phyloP scores from a whole-genome alignment of 2,797 vertebrate species.

The Anguilla pacifica region DNA sequence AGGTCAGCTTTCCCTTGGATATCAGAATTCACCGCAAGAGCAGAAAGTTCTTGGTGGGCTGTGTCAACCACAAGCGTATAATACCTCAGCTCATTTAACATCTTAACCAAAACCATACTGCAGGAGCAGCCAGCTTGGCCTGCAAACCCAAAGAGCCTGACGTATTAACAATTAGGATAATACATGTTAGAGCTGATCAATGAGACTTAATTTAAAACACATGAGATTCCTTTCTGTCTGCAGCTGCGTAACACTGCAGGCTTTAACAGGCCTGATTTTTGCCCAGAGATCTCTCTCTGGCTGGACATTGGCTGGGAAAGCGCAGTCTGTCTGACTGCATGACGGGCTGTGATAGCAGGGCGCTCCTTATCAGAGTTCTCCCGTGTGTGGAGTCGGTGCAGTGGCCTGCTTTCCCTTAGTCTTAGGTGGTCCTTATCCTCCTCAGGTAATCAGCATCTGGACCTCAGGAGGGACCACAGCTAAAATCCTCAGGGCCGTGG shows the following conservation, averaged over 20 bases:
- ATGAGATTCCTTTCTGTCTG: constrained; percentile 13
- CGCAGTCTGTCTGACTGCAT: constrained; percentile 45
- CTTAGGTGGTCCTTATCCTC: constrained; percentile 23
- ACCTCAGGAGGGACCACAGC: constrained; percentile 16
- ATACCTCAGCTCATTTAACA: constrained; percentile 22
- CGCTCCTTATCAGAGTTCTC: constrained; percentile 26
- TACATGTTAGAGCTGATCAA: constrained; percentile 11
- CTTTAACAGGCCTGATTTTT: constrained; percentile 12
- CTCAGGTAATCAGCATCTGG: constrained; percentile 31
- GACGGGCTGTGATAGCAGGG: constrained; percentile 14
- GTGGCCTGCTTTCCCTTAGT: constrained; percentile 5
- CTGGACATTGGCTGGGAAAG: constrained; percentile 4
- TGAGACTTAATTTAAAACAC: constrained; percentile 26
- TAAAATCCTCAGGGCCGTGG: constrained; percentile 8
- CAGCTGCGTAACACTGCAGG: constrained; percentile 20
- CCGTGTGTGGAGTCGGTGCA: constrained; percentile 21
- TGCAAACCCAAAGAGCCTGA: constrained; percentile 6
- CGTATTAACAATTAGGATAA: constrained; percentile 25
- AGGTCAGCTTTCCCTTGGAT: background rate
- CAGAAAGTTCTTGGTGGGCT: constrained; percentile 10
- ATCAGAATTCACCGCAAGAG: constrained; percentile 20
- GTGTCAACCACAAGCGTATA: background rate
- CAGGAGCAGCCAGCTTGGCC: background rate
- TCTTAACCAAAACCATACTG: constrained; percentile 23
- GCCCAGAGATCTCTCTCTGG: constrained; percentile 8